A percentile compares a stretch with the other conserved stretches of the same genome.
phyloP scores from a whole-genome alignment of 2,113 vertebrate genomes.

The Aplodontia rufa region DNA sequence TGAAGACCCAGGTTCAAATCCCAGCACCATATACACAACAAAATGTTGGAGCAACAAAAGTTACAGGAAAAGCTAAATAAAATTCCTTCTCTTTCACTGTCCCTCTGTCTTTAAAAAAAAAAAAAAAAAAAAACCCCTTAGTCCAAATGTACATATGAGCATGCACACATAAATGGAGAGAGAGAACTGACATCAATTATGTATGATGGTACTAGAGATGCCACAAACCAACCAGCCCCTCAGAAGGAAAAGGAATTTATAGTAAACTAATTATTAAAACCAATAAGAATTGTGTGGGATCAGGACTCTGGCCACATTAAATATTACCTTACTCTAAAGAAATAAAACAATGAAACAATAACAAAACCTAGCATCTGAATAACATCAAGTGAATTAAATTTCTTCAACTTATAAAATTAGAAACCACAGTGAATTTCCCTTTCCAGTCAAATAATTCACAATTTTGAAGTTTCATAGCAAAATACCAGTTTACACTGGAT shows the following conservation, averaged over 20 bases:
- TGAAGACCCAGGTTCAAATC: no score
- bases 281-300: neutral
- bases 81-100: no score
- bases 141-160: neutral
- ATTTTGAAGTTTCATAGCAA: neutral
- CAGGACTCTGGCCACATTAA: no score
- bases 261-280: neutral
- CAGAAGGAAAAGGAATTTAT: neutral
- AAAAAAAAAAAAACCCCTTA: no score
- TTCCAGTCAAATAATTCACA: neutral
- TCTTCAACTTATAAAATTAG: conserved; percentile 8
- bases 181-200: neutral
- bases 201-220: neutral
- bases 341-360: neutral
- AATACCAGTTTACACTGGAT: neutral
- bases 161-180: neutral
- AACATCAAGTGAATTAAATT: neutral
- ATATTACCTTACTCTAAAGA: neutral
- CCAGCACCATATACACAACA: no score
- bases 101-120: no score
- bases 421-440: neutral
- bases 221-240: neutral
- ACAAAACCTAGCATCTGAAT: neutral
- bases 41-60: no score
- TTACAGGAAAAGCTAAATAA: no score